Conservation (phyloP, 2,888 invertebrate species). For the Serripes groenlandicus region DNA sequence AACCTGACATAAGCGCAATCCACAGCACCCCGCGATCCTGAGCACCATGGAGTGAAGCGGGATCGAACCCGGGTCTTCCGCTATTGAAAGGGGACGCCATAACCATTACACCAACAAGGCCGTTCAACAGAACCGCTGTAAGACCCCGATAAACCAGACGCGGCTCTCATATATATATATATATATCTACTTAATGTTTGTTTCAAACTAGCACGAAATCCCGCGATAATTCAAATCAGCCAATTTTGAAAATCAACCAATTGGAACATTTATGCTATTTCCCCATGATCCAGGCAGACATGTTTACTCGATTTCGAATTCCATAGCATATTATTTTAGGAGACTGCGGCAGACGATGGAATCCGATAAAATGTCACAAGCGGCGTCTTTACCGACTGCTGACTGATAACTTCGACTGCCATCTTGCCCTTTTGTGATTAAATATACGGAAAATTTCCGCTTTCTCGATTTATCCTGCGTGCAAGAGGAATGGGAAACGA, state of each 20-base stretch:
- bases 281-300: constrained; percentile 32
- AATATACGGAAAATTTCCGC: constrained; percentile 68
- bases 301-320: constrained; percentile 49
- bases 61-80: too few relatives aligned
- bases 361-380: constrained; percentile 36
- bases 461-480: constrained; percentile 50
- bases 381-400: constrained; percentile 29
- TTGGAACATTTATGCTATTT: constrained; percentile 53
- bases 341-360: constrained; percentile 47
- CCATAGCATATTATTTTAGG: constrained; percentile 61
- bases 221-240: constrained; percentile 40
- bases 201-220: too few relatives aligned
- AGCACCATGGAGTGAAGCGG: too few relatives aligned
- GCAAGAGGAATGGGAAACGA: constrained; percentile 8
- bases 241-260: constrained; percentile 56
- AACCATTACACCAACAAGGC: too few relatives aligned
- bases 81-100: too few relatives aligned
- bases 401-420: constrained; percentile 40
- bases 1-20: too few relatives aligned
- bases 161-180: too few relatives aligned
- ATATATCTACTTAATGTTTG: too few relatives aligned
- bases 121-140: too few relatives aligned
- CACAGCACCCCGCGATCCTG: too few relatives aligned
- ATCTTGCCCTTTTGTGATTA: constrained; percentile 61
- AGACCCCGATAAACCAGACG: too few relatives aligned